phyloP scores from a whole-genome alignment of 2,797 vertebrate genomes.

The Serranus cabrilla region DNA sequence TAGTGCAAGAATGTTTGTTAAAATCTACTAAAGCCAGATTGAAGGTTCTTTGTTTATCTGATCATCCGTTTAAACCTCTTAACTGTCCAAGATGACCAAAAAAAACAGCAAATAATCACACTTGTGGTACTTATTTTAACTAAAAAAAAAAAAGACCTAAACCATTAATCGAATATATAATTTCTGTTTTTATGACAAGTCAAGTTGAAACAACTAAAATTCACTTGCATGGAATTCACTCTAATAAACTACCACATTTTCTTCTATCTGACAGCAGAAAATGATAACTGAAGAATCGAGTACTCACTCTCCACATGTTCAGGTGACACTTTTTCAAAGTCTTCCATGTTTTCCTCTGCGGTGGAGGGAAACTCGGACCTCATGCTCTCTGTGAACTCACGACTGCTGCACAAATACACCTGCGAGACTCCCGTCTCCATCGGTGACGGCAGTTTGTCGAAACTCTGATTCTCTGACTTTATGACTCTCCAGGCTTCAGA shows the following conservation, averaged over 20 bases:
- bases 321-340: constrained; percentile 66
- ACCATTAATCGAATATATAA: neutral
- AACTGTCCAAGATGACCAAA: neutral
- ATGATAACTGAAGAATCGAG: neutral
- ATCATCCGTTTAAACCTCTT: neutral
- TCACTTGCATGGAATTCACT: neutral
- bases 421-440: neutral
- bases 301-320: constrained; percentile 74
- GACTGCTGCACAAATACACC: constrained; percentile 15
- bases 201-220: neutral
- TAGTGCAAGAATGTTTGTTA: neutral
- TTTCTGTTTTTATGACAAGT: no score
- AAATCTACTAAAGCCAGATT: no score
- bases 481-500: constrained; percentile 77
- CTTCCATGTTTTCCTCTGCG: constrained; percentile 50
- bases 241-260: neutral
- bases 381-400: constrained; percentile 71
- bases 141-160: neutral
- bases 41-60: neutral
- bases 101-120: neutral
- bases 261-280: neutral
- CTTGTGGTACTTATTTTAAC: neutral
- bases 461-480: constrained; percentile 57
- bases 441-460: constrained; percentile 15
- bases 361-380: constrained; percentile 23